Evolutionary conservation across 1,140 invertebrate species (phyloP), one percentile per base, ranked within the genome.

Genomic region (Euwallacea fornicatus): DNA sequence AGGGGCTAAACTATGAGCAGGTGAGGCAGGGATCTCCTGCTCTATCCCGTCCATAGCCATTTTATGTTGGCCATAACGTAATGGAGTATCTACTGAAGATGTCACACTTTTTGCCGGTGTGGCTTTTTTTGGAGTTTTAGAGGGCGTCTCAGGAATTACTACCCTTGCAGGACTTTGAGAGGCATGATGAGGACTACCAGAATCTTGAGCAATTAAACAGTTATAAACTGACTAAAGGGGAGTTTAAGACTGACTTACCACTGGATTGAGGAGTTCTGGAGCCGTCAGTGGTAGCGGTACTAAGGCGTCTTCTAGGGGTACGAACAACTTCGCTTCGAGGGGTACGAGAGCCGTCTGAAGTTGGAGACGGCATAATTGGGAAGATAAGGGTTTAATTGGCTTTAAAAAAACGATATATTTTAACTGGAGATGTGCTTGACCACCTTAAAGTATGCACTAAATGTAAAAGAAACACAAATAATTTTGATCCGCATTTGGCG

Each of bases 61-160:
- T 73, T 68, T 66, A 46, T 56, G 46, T 13, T 54, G 55, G 7
- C 78, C 81, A 78, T 77, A 81, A 62, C 77, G 67, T 77, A 81
- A 76, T 8, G 80, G 80, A 21, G 79, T 80, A 66, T 73, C 69
- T n/a, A 76, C 21, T 42, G 67, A 64, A 47, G 70, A 69, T 11
- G 47, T 16, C 42, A 75, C 61, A 58, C 73, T 74, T 71, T 74
- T 73, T 15, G 72, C 73, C 61, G 72, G 73, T 42, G 73, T 73
- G 55, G 47, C 53, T 62, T 71, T 75, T 63, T 73, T 66, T 16
- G 76, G 74, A 55, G 77, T 73, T 72, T 68, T 72, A 8, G 69
- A 66, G 33, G 74, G 73, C 9, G 72, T 76, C 43, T 72, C 65
- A 13, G 72, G 69, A 60, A 69, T 69, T 60, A 53, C 66, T 8